A percentile compares a stretch with the other conserved stretches of the same genome.
Evolutionary conservation across 2,888 invertebrate genomes (phyloP).

Genomic region (Margaritifera margaritifera): DNA sequence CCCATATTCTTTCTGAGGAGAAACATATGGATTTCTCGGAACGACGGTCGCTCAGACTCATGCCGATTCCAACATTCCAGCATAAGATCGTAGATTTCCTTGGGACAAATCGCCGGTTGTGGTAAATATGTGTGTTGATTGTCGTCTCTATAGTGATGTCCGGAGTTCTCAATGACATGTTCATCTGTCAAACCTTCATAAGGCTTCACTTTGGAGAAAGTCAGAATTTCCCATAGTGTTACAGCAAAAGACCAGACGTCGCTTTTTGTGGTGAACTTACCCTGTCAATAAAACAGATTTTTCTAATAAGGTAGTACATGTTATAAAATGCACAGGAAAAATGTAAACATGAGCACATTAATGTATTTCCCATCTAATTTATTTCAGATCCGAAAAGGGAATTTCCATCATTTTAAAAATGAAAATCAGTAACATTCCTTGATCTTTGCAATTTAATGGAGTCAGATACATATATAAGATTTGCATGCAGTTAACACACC

Average conservation of each 20-base stretch:
- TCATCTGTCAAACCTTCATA: slow-evolving; percentile 84
- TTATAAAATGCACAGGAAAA: no score
- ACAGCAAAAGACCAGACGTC: slow-evolving; percentile 95
- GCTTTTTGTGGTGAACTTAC: slow-evolving; percentile 88
- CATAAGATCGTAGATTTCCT: slow-evolving; percentile 93
- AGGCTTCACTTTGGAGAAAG: slow-evolving; percentile 84
- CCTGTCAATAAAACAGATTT: slow-evolving; percentile 76
- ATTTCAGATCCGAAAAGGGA: no score
- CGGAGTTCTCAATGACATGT: slow-evolving; percentile 87
- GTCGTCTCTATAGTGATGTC: slow-evolving; percentile 83
- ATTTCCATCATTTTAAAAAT: no score
- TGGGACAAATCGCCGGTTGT: slow-evolving; percentile 85
- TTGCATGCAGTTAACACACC: no score
- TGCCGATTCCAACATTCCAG: slow-evolving; percentile 92
- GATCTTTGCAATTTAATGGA: no score
- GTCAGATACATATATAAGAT: no score
- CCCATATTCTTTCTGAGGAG: slow-evolving; percentile 76
- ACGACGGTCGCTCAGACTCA: slow-evolving; percentile 86
- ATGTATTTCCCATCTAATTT: no score
- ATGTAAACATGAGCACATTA: no score
- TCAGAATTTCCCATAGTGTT: slow-evolving; percentile 89
- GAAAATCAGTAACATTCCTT: no score
- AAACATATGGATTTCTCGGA: slow-evolving; percentile 90
- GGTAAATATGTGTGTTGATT: slow-evolving; percentile 79
- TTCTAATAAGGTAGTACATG: neutral